A percentile compares a stretch with the other conserved stretches of the same genome.
Conservation (phyloP, 1,140 invertebrate species). For the Apocrypta bakeri region DNA sequence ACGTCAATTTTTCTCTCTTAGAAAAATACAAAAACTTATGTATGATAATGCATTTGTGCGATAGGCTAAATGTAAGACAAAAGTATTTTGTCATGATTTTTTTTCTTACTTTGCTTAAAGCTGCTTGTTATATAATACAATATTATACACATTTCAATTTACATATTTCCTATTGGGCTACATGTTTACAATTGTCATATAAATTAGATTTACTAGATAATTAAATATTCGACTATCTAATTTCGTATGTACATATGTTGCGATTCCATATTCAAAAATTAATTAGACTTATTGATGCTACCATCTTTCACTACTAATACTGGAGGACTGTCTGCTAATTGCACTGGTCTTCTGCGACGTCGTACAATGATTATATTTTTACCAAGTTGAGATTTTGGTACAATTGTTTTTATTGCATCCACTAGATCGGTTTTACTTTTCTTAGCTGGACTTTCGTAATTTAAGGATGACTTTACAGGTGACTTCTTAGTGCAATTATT, state of each 20-base stretch:
- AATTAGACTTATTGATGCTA: background rate
- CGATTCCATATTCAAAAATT: background rate
- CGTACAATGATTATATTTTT: conserved; percentile 37
- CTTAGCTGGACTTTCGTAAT: background rate
- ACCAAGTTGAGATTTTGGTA: conserved; percentile 6
- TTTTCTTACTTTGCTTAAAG: background rate
- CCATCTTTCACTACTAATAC: conserved; percentile 1
- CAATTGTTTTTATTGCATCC: conserved; percentile 12
- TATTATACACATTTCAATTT: conserved; percentile 26
- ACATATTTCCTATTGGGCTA: background rate
- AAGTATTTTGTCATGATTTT: background rate
- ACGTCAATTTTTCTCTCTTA: background rate
- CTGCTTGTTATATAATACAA: conserved; percentile 20
- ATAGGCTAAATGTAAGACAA: background rate
- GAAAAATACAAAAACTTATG: conserved; percentile 2
- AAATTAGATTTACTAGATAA: background rate
- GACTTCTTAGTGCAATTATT: background rate
- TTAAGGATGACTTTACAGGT: background rate
- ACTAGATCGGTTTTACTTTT: background rate
- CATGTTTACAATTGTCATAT: background rate
- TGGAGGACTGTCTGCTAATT: conserved; percentile 49
- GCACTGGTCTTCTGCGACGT: conserved; percentile 42
- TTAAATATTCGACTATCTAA: background rate
- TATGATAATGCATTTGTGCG: background rate
- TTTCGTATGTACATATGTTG: conserved; percentile 32